phyloP scores from a whole-genome alignment of 2,888 invertebrate genomes.

The Synergus gifuensis region DNA sequence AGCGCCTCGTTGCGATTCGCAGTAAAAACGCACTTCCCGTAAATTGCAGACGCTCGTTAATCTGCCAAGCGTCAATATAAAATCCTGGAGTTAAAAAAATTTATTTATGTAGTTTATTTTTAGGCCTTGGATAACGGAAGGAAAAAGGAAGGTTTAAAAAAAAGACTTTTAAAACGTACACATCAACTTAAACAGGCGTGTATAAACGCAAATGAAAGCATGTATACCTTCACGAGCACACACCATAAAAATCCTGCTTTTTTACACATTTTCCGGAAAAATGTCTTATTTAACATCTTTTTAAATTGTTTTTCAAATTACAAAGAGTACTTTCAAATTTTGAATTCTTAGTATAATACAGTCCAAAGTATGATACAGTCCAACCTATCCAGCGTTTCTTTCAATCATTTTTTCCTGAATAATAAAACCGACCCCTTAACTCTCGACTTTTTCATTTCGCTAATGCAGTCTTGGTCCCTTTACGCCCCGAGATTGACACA shows the following conservation, averaged over 20 bases:
- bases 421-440: neutral
- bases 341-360: no score
- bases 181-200: neutral
- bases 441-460: neutral
- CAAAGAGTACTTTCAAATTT: no score
- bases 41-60: conserved; percentile 35
- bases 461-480: conserved; percentile 6
- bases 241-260: neutral
- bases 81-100: conserved; percentile 14
- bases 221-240: neutral
- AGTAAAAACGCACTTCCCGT: conserved; percentile 22
- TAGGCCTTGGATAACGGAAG: neutral
- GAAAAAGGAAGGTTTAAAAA: neutral
- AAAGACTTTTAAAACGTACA: neutral
- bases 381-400: no score
- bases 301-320: neutral
- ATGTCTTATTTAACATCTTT: neutral
- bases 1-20: conserved; percentile 35
- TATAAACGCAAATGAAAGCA: neutral
- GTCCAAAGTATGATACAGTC: no score
- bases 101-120: conserved; percentile 21
- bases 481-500: conserved; percentile 23
- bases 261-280: neutral
- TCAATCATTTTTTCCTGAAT: neutral
- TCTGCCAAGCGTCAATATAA: conserved; percentile 40